Percentiles rank a stretch among this genome's conserved stretches.
phyloP scores from a whole-genome alignment of 2,888 invertebrate genomes.

The Cartodere bifasciata region DNA sequence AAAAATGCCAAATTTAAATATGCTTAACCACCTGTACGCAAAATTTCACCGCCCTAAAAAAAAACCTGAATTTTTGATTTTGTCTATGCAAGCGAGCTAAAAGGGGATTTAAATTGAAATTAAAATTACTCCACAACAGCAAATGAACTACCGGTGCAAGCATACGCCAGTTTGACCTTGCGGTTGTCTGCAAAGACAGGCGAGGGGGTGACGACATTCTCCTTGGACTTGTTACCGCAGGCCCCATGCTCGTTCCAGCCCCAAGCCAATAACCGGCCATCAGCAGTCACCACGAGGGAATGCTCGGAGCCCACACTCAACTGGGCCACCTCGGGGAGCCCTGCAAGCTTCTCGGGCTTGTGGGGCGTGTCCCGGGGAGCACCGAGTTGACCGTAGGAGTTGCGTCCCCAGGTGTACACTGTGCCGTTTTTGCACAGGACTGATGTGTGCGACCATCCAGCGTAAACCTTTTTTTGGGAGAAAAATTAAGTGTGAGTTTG shows the following conservation, averaged over 20 bases:
- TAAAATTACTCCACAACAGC: slow-evolving; percentile 34
- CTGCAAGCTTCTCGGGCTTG: slow-evolving; percentile 36
- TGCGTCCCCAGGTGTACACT: slow-evolving; percentile 67
- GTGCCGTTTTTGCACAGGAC: slow-evolving; percentile 48
- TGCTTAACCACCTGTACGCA: slow-evolving; percentile 18
- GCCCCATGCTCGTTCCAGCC: slow-evolving; percentile 88
- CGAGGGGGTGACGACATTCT: slow-evolving; percentile 35
- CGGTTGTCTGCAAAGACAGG: slow-evolving; percentile 28
- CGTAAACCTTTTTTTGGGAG: no score
- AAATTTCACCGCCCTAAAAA: no score
- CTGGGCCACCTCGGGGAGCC: slow-evolving; percentile 40
- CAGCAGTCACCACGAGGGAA: slow-evolving; percentile 52
- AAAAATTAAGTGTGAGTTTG: no score
- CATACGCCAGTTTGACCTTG: slow-evolving; percentile 32
- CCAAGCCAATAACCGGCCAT: slow-evolving; percentile 61
- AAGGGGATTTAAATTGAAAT: slow-evolving; percentile 14
- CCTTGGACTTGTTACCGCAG: slow-evolving; percentile 53
- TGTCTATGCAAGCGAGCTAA: no score
- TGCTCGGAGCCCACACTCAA: slow-evolving; percentile 69
- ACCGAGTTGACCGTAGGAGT: slow-evolving; percentile 69
- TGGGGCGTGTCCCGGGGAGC: slow-evolving; percentile 34
- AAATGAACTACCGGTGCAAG: slow-evolving; percentile 41
- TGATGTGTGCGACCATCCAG: slow-evolving; percentile 72
- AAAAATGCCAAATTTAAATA: no score
- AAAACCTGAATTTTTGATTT: no score